Evolutionary conservation across 1,140 invertebrate species (phyloP).

Genomic region (Physella acuta): DNA sequence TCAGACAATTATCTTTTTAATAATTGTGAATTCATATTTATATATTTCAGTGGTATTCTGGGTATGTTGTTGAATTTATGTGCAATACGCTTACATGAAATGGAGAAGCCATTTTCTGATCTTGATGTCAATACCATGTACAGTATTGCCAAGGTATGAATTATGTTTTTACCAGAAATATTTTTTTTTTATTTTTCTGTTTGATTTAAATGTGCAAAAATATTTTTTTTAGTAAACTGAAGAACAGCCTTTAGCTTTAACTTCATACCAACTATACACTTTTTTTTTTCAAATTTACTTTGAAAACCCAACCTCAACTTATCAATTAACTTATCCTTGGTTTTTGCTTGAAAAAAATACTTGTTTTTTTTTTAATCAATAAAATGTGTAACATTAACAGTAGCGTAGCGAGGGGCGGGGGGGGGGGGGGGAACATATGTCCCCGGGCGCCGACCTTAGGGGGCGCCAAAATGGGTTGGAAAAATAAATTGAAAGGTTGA

Average conservation of each 20-base stretch:
- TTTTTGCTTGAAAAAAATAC: too few species aligned
- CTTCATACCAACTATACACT: neutral
- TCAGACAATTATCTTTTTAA: neutral
- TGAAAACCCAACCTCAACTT: neutral
- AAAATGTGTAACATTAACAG: too few species aligned
- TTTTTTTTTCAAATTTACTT: neutral
- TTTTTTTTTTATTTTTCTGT: neutral
- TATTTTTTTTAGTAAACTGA: neutral
- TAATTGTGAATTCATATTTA: neutral
- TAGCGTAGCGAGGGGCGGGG: too few species aligned
- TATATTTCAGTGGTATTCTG: constrained; percentile 7
- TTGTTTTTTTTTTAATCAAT: too few species aligned
- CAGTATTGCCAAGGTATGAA: constrained; percentile 10
- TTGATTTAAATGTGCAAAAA: neutral
- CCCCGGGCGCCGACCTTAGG: too few species aligned
- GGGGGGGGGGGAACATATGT: too few species aligned
- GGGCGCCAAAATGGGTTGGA: too few species aligned
- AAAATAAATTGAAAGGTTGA: too few species aligned
- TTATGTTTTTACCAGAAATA: neutral
- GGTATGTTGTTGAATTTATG: constrained; percentile 21
- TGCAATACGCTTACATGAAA: constrained; percentile 10
- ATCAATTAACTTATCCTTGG: neutral
- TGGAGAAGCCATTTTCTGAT: neutral
- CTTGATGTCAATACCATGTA: constrained; percentile 6
- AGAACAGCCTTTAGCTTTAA: neutral